Base-by-base conservation (phyloP, 2,113 vertebrate genomes). In the Trematomus loennbergii region DNA sequence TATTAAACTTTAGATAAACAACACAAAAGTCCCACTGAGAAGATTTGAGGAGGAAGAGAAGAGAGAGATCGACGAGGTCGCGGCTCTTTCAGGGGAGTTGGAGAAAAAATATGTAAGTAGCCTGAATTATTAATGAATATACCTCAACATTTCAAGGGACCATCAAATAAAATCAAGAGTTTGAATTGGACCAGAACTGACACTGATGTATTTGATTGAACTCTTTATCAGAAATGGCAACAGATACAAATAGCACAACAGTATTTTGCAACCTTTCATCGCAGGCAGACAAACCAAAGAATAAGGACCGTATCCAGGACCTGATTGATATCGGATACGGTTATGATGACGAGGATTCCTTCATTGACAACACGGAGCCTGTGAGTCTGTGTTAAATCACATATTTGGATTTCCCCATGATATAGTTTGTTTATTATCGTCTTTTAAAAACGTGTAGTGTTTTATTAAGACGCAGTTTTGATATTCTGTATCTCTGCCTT, bases 351-450 rank as follows among this genome's bases (percentile, higher is more conserved):
- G 96, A 97, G 0, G 97, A 99, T 93, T 97, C 97, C 66, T 99
- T 99, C 93, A 99, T 99, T 20, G 98, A 99, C 91, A 99, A 99
- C 91, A 97, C 97, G 0, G 98, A 99, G 91, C 96, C 98, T 11
- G 98, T 99, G 91, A 96, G 98, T 96, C 67, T 4, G 1, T 45
- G 15, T 77, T 18, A 3, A 43, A 3, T 11, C 12, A 12, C 16
- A 69, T 9, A 3, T 69, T 78, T 33, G 2, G 29, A 29, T 4
- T 29, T 29, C 29, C 29, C 29, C 29, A 29, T 29, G 29, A 29
- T 29, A 29, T 29, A 4, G 29, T 29, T 29, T 4, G 29, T 29
- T 29, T 29, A 29, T 4, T 29, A 25, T 22, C 40, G 4, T 59
- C 6, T 2, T 45, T 50, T 36, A 3, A 36, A 72, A 57, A 36